A percentile compares a stretch with the other conserved stretches of the same genome.
These are phyloP conservation scores for Sebastes cheni DNA, from an alignment of 2,797 vertebrate species.

Conservation along the genomic window DNA sequence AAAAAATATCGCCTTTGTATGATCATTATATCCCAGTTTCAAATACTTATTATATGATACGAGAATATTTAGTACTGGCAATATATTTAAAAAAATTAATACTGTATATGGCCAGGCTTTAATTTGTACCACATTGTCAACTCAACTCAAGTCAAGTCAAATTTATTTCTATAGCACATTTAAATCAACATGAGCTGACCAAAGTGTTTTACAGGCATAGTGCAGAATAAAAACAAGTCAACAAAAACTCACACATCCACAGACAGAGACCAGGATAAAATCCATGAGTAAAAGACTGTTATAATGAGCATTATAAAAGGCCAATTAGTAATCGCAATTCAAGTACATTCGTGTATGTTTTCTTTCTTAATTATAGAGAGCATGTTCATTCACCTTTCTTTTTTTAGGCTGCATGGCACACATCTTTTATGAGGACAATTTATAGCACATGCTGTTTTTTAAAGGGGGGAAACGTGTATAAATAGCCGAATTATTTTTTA, in stretches of 20 bases:
- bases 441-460: constrained; percentile 26
- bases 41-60: constrained; percentile 36
- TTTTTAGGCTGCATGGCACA: constrained; percentile 1
- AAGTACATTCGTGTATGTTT: neutral
- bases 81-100: constrained; percentile 23
- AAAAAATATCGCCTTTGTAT: constrained; percentile 62
- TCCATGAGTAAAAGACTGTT: too few species aligned
- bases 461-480: constrained; percentile 9
- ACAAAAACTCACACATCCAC: too few species aligned
- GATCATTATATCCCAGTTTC: constrained; percentile 57
- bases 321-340: too few species aligned
- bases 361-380: neutral
- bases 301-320: too few species aligned
- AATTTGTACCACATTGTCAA: neutral
- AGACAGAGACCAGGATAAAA: too few species aligned
- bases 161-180: too few species aligned
- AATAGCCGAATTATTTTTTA: constrained; percentile 26
- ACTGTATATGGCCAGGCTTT: neutral
- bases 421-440: constrained; percentile 34
- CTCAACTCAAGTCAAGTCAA: too few species aligned
- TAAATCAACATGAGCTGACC: too few species aligned
- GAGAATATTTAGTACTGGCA: constrained; percentile 4
- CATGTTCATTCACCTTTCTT: neutral
- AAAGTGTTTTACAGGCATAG: too few species aligned
- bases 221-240: too few species aligned